Evolutionary conservation across 2,113 vertebrate species (phyloP), one percentile per base, ranked within the genome.

Genomic region (Leptodactylus fuscus): DNA sequence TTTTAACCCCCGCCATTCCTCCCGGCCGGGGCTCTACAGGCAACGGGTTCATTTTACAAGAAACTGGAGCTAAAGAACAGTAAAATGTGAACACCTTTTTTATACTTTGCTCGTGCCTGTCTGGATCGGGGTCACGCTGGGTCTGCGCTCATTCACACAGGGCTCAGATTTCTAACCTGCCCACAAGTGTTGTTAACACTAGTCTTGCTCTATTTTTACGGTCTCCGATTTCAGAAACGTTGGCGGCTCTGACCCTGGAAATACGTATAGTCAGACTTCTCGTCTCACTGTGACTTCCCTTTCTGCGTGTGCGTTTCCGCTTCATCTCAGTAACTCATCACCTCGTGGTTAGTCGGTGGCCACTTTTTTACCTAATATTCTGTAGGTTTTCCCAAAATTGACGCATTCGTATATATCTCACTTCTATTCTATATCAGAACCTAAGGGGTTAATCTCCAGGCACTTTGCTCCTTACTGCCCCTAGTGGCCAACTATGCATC

Each of bases 181-280:
- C 69, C 81, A 83, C 46, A 83, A 73, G 69, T 73, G 69, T 53
- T 16, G 69, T 83, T 73, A 83, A 83, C 81, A 73, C 67, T 20
- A 58, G 49, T 41, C 22, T 53, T 74, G 34, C 32, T 27, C 36
- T 58, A 83, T 74, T 70, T 83, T 83, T 71, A 55, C 81, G 55
- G 41, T 73, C 34, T 83, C 81, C n/a, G 81, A 70, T 83, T 83
- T 74, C 67, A 27, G 51, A 38, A 58, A 36, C 55, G 29, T 81
- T 48, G 44, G n/a, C 67, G 41, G 10, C 48, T 38, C 44, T 70
- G 48, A 82, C 62, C 27, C 81, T 71, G 81, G 44, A 71, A 53
- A 70, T 71, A 10, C 53, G 65, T 55, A 32, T 49, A 51, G 62
- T 71, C 22, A 82, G 76, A 41, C 76, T 55, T 24, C 34, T 41